Evolutionary conservation across 1,140 invertebrate species (phyloP), one percentile per base, ranked within the genome.

Genomic region (Druon quercuslanigerum): DNA sequence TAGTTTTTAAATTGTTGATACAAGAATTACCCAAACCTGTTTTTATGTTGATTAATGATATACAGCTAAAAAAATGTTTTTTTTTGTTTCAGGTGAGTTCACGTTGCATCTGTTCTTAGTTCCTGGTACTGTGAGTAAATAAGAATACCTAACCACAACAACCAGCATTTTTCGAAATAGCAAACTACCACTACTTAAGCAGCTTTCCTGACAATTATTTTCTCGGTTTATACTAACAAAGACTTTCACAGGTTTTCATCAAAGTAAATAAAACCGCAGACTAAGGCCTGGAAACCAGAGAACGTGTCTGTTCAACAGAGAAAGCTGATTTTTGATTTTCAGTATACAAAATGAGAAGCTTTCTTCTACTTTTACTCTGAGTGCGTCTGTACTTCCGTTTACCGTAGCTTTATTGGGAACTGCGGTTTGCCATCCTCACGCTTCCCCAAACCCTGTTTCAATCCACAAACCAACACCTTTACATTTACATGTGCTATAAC

Each of bases 401-500:
- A 54, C 17, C 9, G 16, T 19, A 54, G n/a, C 57, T 60, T 60
- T 33, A 60, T 60, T 25, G 20, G 40, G 57, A 60, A 60, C 57
- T 60, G 57, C 3, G 57, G 57, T 60, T 60, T 25, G 33, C 20
- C 57, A 60, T 60, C 57, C 20, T 60, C 57, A 60, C 57, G 57
- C 57, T 60, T 60, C 20, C 20, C 25, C 57, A 33, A 60, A 20
- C 20, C 33, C 20, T 60, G 25, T 25, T 33, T 40, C 33, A 20
- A 25, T 60, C 19, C 20, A 60, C 16, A 19, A 54, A 54, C 52
- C 19, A 54, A 54, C 52, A 54, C 52, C 52, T 54, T 54, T 16
- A 5, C n/a, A 17, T 54, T 19, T 54, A 54, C 52, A 54, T 54
- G 52, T 17, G 9, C 14, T 54, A 52, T 17, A 54, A 17, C 14